Evolutionary conservation across 1,140 invertebrate species (phyloP), one percentile per base, ranked within the genome.

Genomic region (Sitobion miscanthi): DNA sequence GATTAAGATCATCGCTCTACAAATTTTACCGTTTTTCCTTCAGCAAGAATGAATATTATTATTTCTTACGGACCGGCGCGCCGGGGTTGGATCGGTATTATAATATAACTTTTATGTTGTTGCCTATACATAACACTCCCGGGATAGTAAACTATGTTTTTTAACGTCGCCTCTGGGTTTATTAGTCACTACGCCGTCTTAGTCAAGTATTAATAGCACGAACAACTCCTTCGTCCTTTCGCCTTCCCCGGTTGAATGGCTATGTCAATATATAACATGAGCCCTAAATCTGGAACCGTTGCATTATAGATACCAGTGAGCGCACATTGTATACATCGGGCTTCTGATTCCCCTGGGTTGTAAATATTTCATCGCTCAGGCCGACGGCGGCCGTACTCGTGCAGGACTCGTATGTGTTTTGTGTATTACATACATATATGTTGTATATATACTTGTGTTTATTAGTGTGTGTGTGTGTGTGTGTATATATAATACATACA

Each of bases 321-420:
- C 77, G 47, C 30, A 52, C 42, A 23, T 42, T 69, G 54, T 69
- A 86, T n/a, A 86, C 35, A 86, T 35, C 47, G 91, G 77, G 49
- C 91, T 57, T 42, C 21, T 42, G 49, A 93, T 77, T 93, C 91
- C 91, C 91, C 0, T 25, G 91, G 91, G 91, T 57, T 85, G 91
- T 93, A 93, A 93, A 93, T 93, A 93, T 93, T 93, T 93, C 91
- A 93, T 93, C 91, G 35, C 82, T 11, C 47, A 82, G 91, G 49
- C 82, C 82, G n/a, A 52, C 82, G 82, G 90, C 62, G 30, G 30
- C 47, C 30, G 69, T 82, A 25, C 35, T 92, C 25, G 49, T 52
- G 42, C 42, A 42, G 85, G 45, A 87, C 85, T 87, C 14, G 88
- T 89, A 30, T 89, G 38, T 89, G 87, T 38, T 42, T 42, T 45